Evolutionary conservation across 2,113 vertebrate species (phyloP).

Genomic region (Nicator chloris): DNA sequence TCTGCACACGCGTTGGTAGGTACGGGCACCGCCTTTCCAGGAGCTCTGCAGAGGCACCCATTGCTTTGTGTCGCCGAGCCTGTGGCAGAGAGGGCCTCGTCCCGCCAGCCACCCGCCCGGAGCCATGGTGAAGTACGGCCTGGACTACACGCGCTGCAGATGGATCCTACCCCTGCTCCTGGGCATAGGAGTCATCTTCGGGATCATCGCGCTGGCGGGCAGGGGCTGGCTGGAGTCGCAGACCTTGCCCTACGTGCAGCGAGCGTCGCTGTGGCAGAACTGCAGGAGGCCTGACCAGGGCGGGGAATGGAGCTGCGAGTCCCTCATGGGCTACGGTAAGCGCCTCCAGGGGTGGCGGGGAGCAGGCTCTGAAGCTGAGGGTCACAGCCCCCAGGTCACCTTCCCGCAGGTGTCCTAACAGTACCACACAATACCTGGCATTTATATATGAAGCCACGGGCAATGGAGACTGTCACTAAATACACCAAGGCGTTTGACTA

Average conservation of each 20-base stretch:
- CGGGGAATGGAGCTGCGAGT: background rate
- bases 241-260: slow-evolving; percentile 13
- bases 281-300: background rate
- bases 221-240: slow-evolving; percentile 76
- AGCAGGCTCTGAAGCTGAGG: background rate
- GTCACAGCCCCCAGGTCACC: background rate
- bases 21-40: background rate
- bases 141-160: slow-evolving; percentile 66
- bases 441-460: background rate
- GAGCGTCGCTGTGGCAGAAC: slow-evolving; percentile 56
- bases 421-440: accelerated
- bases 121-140: slow-evolving; percentile 67
- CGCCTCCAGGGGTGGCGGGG: background rate
- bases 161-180: slow-evolving; percentile 71
- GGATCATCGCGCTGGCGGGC: slow-evolving; percentile 60
- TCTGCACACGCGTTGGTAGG: background rate
- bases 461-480: background rate
- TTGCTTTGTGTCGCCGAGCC: accelerated
- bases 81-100: background rate
- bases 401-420: background rate
- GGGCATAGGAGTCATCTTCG: slow-evolving; percentile 67
- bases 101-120: background rate
- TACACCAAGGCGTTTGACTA: background rate
- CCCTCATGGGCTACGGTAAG: slow-evolving; percentile 67
- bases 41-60: background rate